Evolutionary conservation across 2,888 invertebrate genomes (phyloP), one percentile per base, ranked within the genome.

Genomic region (Hoplodrina blanda): DNA sequence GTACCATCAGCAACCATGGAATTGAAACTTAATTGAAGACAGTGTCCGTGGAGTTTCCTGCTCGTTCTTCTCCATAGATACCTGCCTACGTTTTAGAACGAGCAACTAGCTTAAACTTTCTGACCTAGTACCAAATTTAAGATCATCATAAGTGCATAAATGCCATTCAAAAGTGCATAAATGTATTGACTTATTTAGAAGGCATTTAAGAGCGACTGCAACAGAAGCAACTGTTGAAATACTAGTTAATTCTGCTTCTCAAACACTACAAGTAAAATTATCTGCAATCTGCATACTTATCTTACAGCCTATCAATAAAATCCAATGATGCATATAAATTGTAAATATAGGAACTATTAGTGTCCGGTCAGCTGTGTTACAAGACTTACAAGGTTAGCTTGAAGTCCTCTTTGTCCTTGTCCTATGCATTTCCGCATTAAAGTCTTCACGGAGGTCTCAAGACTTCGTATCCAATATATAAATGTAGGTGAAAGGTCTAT

Each of bases 341-440:
- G 19, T 55, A 20, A 65, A 59, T 65, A 49, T 55, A 77, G 66
- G 60, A 60, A 44, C 52, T 33, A 41, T 59, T 76, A 37, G 46
- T 54, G 25, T 62, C 30, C 13, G 5, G 41, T 59, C 30, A 62
- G 44, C 17, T 46, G 30, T 53, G 11, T 56, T 49, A 11, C 64
- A 76, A 72, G 46, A 54, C 52, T 56, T 49, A 11, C 64, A 76
- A 72, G 46, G 59, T 54, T 76, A 6, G 0, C 10, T 55, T 37
- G 20, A 11, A 55, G 37, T 30, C 53, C 62, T 65, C 52, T 57
- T 64, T 37, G n/a, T 20, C 17, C 44, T 49, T 41, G 25, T 53
- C 25, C 20, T 20, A 11, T 41, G 33, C 25, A 46, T 52, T 74
- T 73, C 55, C 67, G 67, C 19, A 44, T 66, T 33, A 11, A 4